phyloP scores from a whole-genome alignment of 2,888 invertebrate genomes.

The Saturnia japonica region DNA sequence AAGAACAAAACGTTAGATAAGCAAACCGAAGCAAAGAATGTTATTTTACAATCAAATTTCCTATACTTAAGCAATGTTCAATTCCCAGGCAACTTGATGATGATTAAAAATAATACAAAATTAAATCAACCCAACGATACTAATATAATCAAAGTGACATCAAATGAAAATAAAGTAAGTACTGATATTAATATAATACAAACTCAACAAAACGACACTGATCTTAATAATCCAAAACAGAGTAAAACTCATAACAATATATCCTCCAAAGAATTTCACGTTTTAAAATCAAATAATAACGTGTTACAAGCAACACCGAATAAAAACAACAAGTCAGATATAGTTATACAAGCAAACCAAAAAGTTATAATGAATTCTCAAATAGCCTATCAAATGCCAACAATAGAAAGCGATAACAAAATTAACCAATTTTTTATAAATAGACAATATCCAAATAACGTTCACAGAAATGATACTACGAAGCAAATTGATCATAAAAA shows the following conservation, averaged over 20 bases:
- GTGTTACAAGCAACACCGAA: constrained; percentile 55
- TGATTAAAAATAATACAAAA: constrained; percentile 68
- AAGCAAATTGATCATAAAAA: constrained; percentile 53
- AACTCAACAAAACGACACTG: constrained; percentile 15
- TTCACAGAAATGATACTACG: constrained; percentile 50
- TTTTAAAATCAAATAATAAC: constrained; percentile 61
- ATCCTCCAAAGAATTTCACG: constrained; percentile 53
- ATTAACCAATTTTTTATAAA: constrained; percentile 45
- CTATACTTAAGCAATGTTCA: constrained; percentile 74
- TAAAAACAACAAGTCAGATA: constrained; percentile 57
- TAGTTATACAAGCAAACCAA: constrained; percentile 56
- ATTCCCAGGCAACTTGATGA: constrained; percentile 73
- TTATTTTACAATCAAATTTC: constrained; percentile 71
- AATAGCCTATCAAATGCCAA: constrained; percentile 71
- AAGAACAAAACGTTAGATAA: constrained; percentile 54
- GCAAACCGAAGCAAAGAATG: constrained; percentile 59
- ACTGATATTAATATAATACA: constrained; percentile 34
- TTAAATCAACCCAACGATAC: constrained; percentile 45
- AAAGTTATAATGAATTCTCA: constrained; percentile 68
- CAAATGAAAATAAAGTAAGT: constrained; percentile 56
- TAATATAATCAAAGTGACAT: constrained; percentile 44
- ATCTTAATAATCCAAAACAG: background rate
- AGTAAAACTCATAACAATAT: constrained; percentile 28
- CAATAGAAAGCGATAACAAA: constrained; percentile 61
- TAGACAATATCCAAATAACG: constrained; percentile 50